Conservation (phyloP, 2,888 invertebrate genomes). For the Protophormia terraenovae region DNA sequence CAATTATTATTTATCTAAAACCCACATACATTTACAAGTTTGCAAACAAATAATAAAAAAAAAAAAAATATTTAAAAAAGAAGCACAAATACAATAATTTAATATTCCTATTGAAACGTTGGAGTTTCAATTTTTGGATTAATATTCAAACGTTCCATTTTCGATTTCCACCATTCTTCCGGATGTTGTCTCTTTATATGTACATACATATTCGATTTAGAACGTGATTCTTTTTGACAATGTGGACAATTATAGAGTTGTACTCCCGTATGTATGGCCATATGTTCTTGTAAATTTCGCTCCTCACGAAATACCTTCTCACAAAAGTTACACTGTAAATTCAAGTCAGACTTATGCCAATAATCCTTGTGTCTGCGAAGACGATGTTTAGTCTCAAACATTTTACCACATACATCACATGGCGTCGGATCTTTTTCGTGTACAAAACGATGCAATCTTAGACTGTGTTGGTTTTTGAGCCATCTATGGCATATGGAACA, state of each 20-base stretch:
- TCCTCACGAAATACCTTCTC: conserved; percentile 76
- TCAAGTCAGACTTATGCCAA: conserved; percentile 74
- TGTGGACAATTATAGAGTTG: conserved; percentile 77
- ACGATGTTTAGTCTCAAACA: conserved; percentile 73
- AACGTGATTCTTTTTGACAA: conserved; percentile 77
- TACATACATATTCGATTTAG: conserved; percentile 78
- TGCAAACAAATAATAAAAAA: not conserved
- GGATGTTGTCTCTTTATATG: conserved; percentile 77
- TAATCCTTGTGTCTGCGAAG: conserved; percentile 75
- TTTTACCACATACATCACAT: conserved; percentile 68
- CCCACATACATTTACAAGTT: no score
- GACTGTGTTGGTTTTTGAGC: conserved; percentile 76
- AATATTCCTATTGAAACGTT: not conserved
- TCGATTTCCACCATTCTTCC: conserved; percentile 75
- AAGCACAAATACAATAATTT: not conserved
- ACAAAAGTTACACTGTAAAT: conserved; percentile 75
- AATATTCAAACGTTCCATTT: conserved; percentile 71
- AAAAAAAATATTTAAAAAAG: not conserved
- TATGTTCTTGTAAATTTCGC: conserved; percentile 76
- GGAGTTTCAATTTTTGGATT: conserved; percentile 47
- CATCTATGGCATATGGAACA: conserved; percentile 75
- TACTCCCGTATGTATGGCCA: conserved; percentile 77
- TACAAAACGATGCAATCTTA: conserved; percentile 68
- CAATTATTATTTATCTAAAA: no score
- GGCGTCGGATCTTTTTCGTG: conserved; percentile 66